A percentile compares a stretch with the other conserved stretches of the same genome.
Conservation (phyloP, 2,888 invertebrate species). For the Drosophila tanythrix region DNA sequence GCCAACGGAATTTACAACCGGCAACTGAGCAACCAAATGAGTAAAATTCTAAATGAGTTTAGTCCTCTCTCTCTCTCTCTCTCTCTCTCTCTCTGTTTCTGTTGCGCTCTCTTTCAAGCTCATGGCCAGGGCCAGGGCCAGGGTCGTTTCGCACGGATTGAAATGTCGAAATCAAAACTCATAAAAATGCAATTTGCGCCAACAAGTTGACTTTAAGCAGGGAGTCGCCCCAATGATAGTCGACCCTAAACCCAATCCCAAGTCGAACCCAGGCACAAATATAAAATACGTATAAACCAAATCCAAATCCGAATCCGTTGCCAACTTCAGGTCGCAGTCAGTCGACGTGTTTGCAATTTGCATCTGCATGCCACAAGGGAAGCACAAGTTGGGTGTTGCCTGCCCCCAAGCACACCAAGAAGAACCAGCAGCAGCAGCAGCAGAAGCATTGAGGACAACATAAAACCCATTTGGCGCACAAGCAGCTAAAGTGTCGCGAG, state of each 20-base stretch:
- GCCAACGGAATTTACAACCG: constrained; percentile 40
- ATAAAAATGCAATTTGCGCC: constrained; percentile 76
- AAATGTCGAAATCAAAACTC: constrained; percentile 74
- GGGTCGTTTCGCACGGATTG: constrained; percentile 38
- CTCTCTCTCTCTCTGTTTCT: not conserved
- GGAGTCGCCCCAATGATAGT: constrained; percentile 6
- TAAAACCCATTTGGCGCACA: constrained; percentile 74
- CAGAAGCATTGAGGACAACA: constrained; percentile 42
- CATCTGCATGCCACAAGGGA: constrained; percentile 60
- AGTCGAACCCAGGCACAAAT: constrained; percentile 3
- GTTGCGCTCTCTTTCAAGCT: constrained; percentile 15
- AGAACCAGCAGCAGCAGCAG: not conserved
- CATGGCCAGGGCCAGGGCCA: constrained; percentile 14
- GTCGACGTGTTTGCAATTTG: constrained; percentile 74
- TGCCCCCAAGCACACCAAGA: constrained; percentile 6
- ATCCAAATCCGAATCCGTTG: not conserved
- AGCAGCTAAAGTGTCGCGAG: constrained; percentile 59
- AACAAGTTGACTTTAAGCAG: constrained; percentile 60
- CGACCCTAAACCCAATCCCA: constrained; percentile 19
- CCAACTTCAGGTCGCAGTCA: constrained; percentile 30
- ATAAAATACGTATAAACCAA: constrained; percentile 25
- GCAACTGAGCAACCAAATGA: constrained; percentile 54
- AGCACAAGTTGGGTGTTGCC: constrained; percentile 10
- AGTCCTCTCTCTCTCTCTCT: constrained; percentile 26
- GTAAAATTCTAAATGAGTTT: constrained; percentile 66